phyloP scores from a whole-genome alignment of 2,888 invertebrate species.

The Drosophila algonquin region DNA sequence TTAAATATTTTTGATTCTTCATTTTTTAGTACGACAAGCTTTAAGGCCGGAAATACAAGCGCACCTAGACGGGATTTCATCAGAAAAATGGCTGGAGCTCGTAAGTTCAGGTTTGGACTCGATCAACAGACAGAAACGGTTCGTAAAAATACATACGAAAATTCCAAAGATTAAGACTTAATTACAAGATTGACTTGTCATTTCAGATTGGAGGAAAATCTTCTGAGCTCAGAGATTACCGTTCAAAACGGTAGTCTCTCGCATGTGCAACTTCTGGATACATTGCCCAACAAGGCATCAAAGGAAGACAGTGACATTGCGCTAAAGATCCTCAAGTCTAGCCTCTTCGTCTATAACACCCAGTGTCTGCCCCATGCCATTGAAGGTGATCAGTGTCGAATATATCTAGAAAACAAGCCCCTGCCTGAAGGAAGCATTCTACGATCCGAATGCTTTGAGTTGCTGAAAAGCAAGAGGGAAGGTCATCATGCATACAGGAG shows the following conservation, averaged over 20 bases:
- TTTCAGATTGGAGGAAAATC: constrained; percentile 78
- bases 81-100: constrained; percentile 56
- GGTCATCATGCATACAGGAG: constrained; percentile 79
- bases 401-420: constrained; percentile 85
- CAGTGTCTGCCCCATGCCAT: constrained; percentile 78
- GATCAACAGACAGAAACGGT: constrained; percentile 67
- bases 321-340: constrained; percentile 80
- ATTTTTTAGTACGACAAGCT: constrained; percentile 33
- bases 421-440: constrained; percentile 86
- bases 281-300: constrained; percentile 75
- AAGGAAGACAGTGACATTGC: constrained; percentile 77
- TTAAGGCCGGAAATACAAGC: constrained; percentile 37
- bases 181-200: too few species aligned
- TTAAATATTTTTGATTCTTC: neutral
- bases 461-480: constrained; percentile 78
- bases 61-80: constrained; percentile 47
- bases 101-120: constrained; percentile 59
- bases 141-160: neutral
- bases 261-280: constrained; percentile 80
- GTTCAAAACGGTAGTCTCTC: constrained; percentile 81
- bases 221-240: constrained; percentile 72
- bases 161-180: too few species aligned
- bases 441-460: constrained; percentile 85
- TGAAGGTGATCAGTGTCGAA: constrained; percentile 86
- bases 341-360: constrained; percentile 73